phyloP scores from a whole-genome alignment of 1,140 invertebrate genomes.

The Monomorium pharaonis region DNA sequence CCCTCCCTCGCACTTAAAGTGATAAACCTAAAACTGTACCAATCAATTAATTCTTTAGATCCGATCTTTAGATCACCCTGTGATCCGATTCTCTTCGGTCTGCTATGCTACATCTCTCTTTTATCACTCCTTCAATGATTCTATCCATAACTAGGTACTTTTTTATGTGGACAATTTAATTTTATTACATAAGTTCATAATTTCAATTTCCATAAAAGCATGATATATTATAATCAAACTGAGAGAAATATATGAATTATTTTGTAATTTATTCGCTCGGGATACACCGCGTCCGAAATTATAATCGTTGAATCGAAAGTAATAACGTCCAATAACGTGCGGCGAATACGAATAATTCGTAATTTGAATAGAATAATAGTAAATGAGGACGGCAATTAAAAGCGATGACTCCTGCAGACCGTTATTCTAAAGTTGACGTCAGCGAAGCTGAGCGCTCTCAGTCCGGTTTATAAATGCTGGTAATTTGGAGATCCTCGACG shows the following conservation, averaged over 20 bases:
- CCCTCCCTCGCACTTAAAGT: too few species aligned
- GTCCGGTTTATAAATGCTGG: conserved; percentile 57
- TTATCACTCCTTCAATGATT: neutral
- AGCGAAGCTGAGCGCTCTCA: conserved; percentile 3
- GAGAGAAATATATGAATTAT: neutral
- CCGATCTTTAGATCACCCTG: too few species aligned
- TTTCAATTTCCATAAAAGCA: neutral
- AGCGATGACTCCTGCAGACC: conserved; percentile 19
- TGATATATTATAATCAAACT: neutral
- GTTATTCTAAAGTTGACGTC: conserved; percentile 55
- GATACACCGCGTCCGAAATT: neutral
- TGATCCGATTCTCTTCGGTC: too few species aligned
- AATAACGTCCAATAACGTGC: conserved; percentile 36
- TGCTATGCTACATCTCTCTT: too few species aligned
- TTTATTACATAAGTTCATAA: neutral
- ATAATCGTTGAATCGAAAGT: conserved; percentile 31
- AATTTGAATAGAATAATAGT: conserved; percentile 34
- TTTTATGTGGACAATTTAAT: neutral
- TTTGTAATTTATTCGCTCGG: neutral
- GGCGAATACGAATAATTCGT: conserved; percentile 36
- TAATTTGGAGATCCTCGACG: conserved; percentile 53
- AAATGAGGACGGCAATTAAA: conserved; percentile 37
- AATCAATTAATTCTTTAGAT: too few species aligned
- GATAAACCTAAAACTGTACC: too few species aligned
- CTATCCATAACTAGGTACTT: neutral